Evolutionary conservation across 2,888 invertebrate genomes (phyloP).

Genomic region (Helobdella robusta): DNA sequence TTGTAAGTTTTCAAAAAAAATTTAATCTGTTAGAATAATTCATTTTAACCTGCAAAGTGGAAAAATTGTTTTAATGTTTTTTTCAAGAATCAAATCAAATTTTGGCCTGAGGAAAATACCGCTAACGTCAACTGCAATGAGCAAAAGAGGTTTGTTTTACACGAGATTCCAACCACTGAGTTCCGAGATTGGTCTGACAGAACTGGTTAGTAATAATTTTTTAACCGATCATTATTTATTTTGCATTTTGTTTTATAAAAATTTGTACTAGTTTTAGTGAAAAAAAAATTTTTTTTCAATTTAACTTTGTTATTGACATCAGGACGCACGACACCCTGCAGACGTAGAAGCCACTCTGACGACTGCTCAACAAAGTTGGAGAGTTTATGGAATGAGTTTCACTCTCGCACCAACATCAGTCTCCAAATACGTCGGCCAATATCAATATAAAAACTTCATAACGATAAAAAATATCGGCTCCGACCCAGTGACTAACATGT

Average conservation of each 20-base stretch:
- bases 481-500: conserved; percentile 24
- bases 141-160: conserved; percentile 9
- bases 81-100: conserved; percentile 22
- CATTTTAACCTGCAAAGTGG: neutral
- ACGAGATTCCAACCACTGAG: conserved; percentile 18
- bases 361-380: conserved; percentile 27
- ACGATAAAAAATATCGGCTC: conserved; percentile 30
- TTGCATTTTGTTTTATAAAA: neutral
- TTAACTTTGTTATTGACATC: neutral
- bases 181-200: conserved; percentile 25
- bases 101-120: conserved; percentile 11
- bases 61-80: neutral
- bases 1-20: conserved; percentile 16
- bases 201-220: conserved; percentile 25
- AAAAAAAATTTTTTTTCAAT: neutral
- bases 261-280: neutral
- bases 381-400: conserved; percentile 29
- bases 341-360: conserved; percentile 16
- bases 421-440: conserved; percentile 28
- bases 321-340: conserved; percentile 28
- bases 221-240: neutral
- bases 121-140: neutral
- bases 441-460: conserved; percentile 14
- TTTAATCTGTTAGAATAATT: neutral
- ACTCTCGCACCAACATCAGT: conserved; percentile 13